These are phyloP conservation scores for Dromococcyx pavoninus DNA, from an alignment of 2,797 vertebrate genomes.

Conservation along the genomic window DNA sequence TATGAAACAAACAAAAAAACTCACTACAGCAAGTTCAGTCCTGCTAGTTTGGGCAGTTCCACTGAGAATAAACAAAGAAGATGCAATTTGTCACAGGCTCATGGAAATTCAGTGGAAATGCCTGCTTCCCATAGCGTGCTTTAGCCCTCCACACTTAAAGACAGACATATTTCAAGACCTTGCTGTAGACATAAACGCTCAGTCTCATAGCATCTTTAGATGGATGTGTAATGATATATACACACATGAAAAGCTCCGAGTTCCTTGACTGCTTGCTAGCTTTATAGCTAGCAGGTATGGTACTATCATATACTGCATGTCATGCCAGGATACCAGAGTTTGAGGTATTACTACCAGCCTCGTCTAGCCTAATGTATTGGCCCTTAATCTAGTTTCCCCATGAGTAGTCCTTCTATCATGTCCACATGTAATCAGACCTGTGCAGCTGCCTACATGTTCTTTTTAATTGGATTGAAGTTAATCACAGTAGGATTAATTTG, in stretches of 20 bases:
- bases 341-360: not conserved
- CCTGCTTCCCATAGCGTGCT: not conserved
- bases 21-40: not conserved
- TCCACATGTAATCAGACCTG: constrained; percentile 51
- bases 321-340: not conserved
- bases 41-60: not conserved
- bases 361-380: not conserved
- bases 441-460: constrained; percentile 53
- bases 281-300: not conserved
- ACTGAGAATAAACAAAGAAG: not conserved
- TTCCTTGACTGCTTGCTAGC: not conserved
- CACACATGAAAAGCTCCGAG: not conserved
- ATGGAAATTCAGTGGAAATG: not conserved
- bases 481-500: constrained; percentile 67
- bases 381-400: not conserved
- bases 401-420: not conserved
- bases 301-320: not conserved
- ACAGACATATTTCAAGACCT: not conserved
- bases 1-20: not conserved
- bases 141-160: not conserved
- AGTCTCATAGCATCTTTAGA: not conserved
- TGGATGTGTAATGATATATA: not conserved
- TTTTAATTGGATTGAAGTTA: constrained; percentile 71
- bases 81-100: not conserved
- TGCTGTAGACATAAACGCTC: not conserved